Base-by-base conservation (phyloP, 2,113 vertebrate genomes). In the Laticauda laticaudata region DNA sequence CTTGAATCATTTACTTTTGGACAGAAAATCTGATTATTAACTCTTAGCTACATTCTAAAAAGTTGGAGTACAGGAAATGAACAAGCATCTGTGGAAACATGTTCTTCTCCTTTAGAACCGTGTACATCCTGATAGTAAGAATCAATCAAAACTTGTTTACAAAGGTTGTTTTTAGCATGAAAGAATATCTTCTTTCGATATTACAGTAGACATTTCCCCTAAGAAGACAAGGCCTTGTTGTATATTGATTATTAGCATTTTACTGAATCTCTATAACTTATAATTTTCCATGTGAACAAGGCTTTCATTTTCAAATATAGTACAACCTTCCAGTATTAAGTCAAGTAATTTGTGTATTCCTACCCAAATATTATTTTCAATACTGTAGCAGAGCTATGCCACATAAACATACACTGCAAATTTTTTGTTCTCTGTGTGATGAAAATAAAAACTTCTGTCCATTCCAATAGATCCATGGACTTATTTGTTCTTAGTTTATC, bases 91-190 rank as follows among this genome's bases (percentile, higher is more conserved):
- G 96, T 97, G 97, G 97, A 98, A 97, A 97, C 96, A 96, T 97
- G 95, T 96, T 97, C 97, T 95, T 91, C 96, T 97, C 95, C 97
- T 97, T 96, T 96, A 94, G 95, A 96, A 96, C 95, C 93, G 92
- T 88, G 95, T 95, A 98, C 96, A 98, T 98, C 98, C 98, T 98
- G 98, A 96, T 97, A 97, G 96, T 96, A 95, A 95, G 97, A 98
- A 98, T 98, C 96, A 98, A 98, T 98, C 97, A 98, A 97, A 98
- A 97, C 95, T 96, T 98, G 97, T 98, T 98, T 98, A 98, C 96
- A 43, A 81, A 89, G 91, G 61, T 93, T 98, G 98, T 98, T 98
- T 98, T 98, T 98, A 98, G 97, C 97, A 96, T 97, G 92, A 97
- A 98, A 97, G 96, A 92, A 61, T 94, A 93, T 96, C 94, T 95